Evolutionary conservation across 2,113 vertebrate species (phyloP), one percentile per base, ranked within the genome.

Genomic region (Speoplatyrhinus poulsoni): DNA sequence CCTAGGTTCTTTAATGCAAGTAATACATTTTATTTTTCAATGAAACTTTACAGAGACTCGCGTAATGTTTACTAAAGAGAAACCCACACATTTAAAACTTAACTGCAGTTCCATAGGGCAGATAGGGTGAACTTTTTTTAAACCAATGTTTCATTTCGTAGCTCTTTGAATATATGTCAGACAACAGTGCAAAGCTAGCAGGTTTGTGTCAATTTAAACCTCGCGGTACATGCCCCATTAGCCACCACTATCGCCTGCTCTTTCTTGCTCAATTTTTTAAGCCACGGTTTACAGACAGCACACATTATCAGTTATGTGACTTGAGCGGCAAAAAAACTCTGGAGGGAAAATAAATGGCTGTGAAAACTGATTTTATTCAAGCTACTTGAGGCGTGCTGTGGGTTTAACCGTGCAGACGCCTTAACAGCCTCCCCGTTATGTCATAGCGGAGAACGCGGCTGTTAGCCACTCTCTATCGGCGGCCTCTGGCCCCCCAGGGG

Each of bases 171-270:
- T 53, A 19, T 19, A 52, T 53, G 48, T 55, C 46, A 58, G 49
- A 26, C 55, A 32, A 12, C 4, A 54, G 26, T 59, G 54, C 6
- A 6, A 69, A 46, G 26, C 17, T 15, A n/a, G 49, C 4, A 1
- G 41, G 53, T 71, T 74, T 69, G n/a, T 57, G 50, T 48, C 19
- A 61, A 49, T 57, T 46, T 36, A 0, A 3, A 68, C 59, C 46
- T 79, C 62, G 55, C 12, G 70, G 66, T 57, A 7, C 1, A 80
- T 6, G 76, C 69, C 68, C 79, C 81, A 82, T 82, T 83, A 80
- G 64, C 60, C 71, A 47, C 55, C 62, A 1, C 64, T 58, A 69
- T 41, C 26, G 3, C 54, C 11, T 48, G 13, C 73, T 76, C 50
- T 3, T 16, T 48, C 67, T 50, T 65, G 62, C 36, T 61, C 62